Percentiles rank a stretch among this genome's conserved stretches.
phyloP scores from a whole-genome alignment of 2,113 vertebrate genomes.

The Microtus ochrogaster region DNA sequence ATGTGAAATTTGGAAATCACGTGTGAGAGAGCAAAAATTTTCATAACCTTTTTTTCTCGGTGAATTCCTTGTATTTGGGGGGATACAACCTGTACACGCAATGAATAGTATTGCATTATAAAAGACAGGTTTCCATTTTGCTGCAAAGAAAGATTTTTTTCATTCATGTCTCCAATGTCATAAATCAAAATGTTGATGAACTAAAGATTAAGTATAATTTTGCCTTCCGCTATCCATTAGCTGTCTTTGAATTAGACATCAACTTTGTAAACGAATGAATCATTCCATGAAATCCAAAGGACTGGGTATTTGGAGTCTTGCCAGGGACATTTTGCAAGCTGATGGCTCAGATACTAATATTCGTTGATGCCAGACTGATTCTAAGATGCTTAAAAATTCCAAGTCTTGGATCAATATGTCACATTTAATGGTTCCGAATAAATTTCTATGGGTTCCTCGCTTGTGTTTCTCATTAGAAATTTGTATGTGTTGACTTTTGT shows the following conservation, averaged over 20 bases:
- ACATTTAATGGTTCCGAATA: conserved; percentile 53
- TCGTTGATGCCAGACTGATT: conserved; percentile 52
- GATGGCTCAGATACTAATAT: conserved; percentile 53
- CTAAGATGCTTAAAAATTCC: conserved; percentile 36
- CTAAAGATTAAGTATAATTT: conserved; percentile 45
- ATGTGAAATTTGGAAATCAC: background rate
- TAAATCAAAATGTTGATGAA: conserved; percentile 59
- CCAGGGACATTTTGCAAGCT: conserved; percentile 56
- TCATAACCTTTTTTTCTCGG: background rate
- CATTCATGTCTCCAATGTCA: background rate
- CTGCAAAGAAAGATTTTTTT: background rate
- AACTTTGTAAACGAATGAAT: conserved; percentile 54
- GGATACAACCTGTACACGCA: background rate
- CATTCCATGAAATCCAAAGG: conserved; percentile 49
- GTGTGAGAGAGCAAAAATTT: background rate
- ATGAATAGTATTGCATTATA: background rate
- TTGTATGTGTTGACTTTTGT: background rate
- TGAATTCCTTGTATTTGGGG: background rate
- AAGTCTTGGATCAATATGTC: conserved; percentile 22
- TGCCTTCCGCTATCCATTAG: background rate
- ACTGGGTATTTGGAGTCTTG: conserved; percentile 40
- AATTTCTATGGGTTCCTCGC: conserved; percentile 11
- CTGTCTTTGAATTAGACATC: conserved; percentile 50
- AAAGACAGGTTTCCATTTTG: background rate
- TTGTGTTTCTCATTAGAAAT: background rate